These are phyloP conservation scores for Lasius platythorax DNA, from an alignment of 2,888 invertebrate genomes.

Conservation along the genomic window DNA sequence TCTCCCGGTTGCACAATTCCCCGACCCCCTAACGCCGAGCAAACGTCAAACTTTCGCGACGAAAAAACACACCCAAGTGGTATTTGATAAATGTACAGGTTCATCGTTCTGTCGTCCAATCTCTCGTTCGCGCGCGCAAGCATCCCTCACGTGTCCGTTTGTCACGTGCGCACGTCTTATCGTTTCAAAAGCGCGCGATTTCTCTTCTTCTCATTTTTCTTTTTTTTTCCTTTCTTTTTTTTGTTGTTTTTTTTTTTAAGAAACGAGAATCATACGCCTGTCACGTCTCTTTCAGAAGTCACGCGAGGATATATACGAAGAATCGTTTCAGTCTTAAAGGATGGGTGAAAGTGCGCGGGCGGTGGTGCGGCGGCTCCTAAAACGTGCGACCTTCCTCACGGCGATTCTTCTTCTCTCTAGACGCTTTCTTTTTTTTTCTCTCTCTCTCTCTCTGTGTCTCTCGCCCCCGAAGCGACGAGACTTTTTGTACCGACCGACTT, in stretches of 20 bases:
- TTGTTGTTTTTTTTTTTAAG: slow-evolving; percentile 37
- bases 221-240: background rate
- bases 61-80: slow-evolving; percentile 59
- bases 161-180: background rate
- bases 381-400: slow-evolving; percentile 20
- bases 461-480: background rate
- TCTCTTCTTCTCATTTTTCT: slow-evolving; percentile 7
- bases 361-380: slow-evolving; percentile 19
- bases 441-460: background rate
- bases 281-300: slow-evolving; percentile 56
- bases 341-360: slow-evolving; percentile 35
- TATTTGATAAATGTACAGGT: slow-evolving; percentile 59
- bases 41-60: slow-evolving; percentile 74
- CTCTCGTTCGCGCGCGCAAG: slow-evolving; percentile 1
- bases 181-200: slow-evolving; percentile 2
- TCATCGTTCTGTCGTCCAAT: slow-evolving; percentile 55
- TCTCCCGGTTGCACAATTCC: background rate
- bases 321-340: slow-evolving; percentile 54
- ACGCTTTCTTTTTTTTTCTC: background rate
- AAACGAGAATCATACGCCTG: slow-evolving; percentile 41
- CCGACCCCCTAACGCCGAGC: background rate
- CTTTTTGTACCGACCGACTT: slow-evolving; percentile 35
- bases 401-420: background rate
- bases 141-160: slow-evolving; percentile 2
- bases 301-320: slow-evolving; percentile 60